These are phyloP conservation scores for Microchrysa polita DNA, from an alignment of 2,888 invertebrate genomes.

Conservation along the genomic window DNA sequence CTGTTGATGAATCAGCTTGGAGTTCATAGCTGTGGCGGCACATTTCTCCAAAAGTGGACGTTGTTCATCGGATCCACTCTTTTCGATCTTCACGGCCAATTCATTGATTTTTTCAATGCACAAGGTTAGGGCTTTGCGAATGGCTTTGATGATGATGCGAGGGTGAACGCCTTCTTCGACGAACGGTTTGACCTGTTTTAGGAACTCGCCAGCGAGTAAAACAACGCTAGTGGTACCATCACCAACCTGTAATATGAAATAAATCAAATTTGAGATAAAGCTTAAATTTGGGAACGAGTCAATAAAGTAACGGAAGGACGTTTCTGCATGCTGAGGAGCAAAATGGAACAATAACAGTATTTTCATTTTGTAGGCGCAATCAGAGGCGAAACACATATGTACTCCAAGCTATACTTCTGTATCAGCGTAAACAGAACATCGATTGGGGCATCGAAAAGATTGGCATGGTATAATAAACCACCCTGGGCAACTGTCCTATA, in stretches of 20 bases:
- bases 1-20: slow-evolving; percentile 96
- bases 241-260: slow-evolving; percentile 76
- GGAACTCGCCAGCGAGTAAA: slow-evolving; percentile 91
- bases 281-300: too few species aligned
- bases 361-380: too few species aligned
- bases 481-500: too few species aligned
- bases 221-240: slow-evolving; percentile 99
- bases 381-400: too few species aligned
- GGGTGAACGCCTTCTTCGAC: slow-evolving; percentile 97
- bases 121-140: slow-evolving; percentile 83
- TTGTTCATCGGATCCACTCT: slow-evolving; percentile 69
- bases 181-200: slow-evolving; percentile 93
- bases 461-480: too few species aligned
- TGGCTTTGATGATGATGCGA: slow-evolving; percentile 88
- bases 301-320: too few species aligned
- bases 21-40: slow-evolving; percentile 95
- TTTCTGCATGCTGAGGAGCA: too few species aligned
- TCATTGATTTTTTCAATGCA: slow-evolving; percentile 84
- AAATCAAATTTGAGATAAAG: too few species aligned
- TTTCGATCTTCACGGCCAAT: slow-evolving; percentile 82
- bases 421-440: too few species aligned
- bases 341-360: too few species aligned
- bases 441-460: too few species aligned
- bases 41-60: slow-evolving; percentile 79
- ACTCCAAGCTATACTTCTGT: too few species aligned